Evolutionary conservation across 2,888 invertebrate genomes (phyloP).

Genomic region (Ennomos quercinarius): DNA sequence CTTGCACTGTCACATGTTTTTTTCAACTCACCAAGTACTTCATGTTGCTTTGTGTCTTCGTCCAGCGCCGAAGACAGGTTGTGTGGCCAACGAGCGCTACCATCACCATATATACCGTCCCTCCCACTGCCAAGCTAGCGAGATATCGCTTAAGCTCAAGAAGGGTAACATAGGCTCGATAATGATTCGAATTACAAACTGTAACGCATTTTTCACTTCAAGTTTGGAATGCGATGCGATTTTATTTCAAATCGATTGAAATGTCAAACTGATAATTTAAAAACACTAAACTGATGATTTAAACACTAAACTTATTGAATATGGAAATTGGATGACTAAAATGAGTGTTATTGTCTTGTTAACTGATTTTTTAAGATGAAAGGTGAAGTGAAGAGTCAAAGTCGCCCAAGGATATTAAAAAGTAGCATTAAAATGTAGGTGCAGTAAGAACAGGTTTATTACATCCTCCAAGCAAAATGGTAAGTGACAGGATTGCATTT

Average conservation of each 20-base stretch:
- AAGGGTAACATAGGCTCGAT: constrained; percentile 58
- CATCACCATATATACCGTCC: constrained; percentile 73
- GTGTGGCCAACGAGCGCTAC: constrained; percentile 62
- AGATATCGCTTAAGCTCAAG: constrained; percentile 47
- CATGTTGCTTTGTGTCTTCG: constrained; percentile 82
- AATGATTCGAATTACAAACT: constrained; percentile 57
- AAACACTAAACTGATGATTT: background rate
- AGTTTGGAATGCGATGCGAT: constrained; percentile 15
- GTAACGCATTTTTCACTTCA: constrained; percentile 18
- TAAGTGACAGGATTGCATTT: constrained; percentile 20
- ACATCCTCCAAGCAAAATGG: constrained; percentile 24
- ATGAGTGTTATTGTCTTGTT: background rate
- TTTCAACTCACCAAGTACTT: constrained; percentile 79
- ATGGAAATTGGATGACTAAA: background rate
- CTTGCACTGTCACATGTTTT: constrained; percentile 40
- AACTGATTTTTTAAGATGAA: background rate
- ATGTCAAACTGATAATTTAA: background rate
- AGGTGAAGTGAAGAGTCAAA: constrained; percentile 11
- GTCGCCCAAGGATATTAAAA: constrained; percentile 23
- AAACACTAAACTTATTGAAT: background rate
- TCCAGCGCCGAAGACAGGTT: constrained; percentile 81
- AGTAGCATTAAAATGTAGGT: constrained; percentile 14
- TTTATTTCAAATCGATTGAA: constrained; percentile 2
- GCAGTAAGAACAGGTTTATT: constrained; percentile 17
- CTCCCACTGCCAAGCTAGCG: constrained; percentile 67